Evolutionary conservation across 2,888 invertebrate genomes (phyloP).

Genomic region (Scrobipalpa costella): DNA sequence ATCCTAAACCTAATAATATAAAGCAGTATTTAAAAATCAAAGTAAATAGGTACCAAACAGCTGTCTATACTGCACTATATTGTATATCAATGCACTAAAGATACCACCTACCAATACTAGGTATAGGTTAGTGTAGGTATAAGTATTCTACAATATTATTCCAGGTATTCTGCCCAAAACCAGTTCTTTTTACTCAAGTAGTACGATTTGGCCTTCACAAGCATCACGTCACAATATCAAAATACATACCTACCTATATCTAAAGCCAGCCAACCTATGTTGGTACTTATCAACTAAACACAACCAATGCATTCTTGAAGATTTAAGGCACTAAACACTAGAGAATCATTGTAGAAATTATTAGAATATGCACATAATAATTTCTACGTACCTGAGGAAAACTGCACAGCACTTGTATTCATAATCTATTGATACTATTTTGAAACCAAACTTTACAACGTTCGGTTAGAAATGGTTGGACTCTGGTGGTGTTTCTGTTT

Average conservation of each 20-base stretch:
- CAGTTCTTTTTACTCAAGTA: conserved; percentile 19
- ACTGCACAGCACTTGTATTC: conserved; percentile 47
- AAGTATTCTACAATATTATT: conserved; percentile 10
- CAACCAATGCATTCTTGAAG: not conserved
- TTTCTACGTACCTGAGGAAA: conserved; percentile 47
- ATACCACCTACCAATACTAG: not conserved
- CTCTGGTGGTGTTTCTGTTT: not conserved
- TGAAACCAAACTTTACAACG: not conserved
- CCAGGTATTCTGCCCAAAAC: not conserved
- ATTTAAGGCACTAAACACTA: not conserved
- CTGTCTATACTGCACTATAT: not conserved
- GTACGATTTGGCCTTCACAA: conserved; percentile 24
- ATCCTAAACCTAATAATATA: not conserved
- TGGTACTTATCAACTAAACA: conserved; percentile 12
- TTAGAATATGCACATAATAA: conserved; percentile 6
- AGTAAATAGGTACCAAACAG: not conserved
- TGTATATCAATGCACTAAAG: not conserved
- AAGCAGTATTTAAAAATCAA: not conserved
- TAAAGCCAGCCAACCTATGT: conserved; percentile 1
- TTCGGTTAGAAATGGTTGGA: conserved; percentile 3
- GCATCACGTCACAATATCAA: conserved; percentile 5
- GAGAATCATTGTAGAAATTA: conserved; percentile 4
- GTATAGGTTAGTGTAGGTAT: conserved; percentile 1
- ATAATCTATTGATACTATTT: conserved; percentile 36
- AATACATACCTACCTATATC: not conserved